Evolutionary conservation across 2,797 vertebrate genomes (phyloP), one percentile per base, ranked within the genome.

Genomic region (Babyrousa celebensis): DNA sequence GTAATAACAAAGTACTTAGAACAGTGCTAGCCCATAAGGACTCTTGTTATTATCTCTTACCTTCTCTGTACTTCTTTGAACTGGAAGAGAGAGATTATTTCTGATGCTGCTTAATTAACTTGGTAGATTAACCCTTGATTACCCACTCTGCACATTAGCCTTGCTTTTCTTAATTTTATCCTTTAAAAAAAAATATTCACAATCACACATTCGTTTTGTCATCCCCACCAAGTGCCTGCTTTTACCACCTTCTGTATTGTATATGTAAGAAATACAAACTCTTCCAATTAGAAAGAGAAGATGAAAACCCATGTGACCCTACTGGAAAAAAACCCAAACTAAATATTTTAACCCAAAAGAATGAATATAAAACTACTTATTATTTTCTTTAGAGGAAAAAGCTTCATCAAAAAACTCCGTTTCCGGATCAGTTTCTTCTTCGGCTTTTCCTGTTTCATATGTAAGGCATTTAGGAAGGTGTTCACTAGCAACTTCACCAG

Each of bases 381-480:
- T 85, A n/a, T 84, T 89, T 25, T 88, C 27, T 96, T 84, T 78
- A 65, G 60, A 67, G 71, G 71, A 93, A 89, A 77, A 77, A 25
- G 0, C 10, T 84, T 70, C 8, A 20, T 89, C 40, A 90, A 63
- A 92, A 85, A 40, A 86, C 82, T 74, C 20, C 16, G 23, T 67
- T 70, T 83, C 52, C 84, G 43, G 58, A 84, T 83, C n/a, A 20
- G 0, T 92, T 96, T 56, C 43, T 89, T 48, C 65, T 56, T 72
- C 25, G n/a, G 52, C 71, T 32, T 74, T 92, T 95, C 9, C 6
- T 48, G 74, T 91, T 92, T 83, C 23, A 79, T 85, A 32, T 84
- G 4, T 79, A 43, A 91, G 70, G 32, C 20, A 56, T 87, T 70
- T 95, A 77, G 43, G 75, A 56, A 89, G 52, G n/a, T 89, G 32